Base-by-base conservation (phyloP, 1,140 invertebrate species). In the Melipona quadrifasciata region DNA sequence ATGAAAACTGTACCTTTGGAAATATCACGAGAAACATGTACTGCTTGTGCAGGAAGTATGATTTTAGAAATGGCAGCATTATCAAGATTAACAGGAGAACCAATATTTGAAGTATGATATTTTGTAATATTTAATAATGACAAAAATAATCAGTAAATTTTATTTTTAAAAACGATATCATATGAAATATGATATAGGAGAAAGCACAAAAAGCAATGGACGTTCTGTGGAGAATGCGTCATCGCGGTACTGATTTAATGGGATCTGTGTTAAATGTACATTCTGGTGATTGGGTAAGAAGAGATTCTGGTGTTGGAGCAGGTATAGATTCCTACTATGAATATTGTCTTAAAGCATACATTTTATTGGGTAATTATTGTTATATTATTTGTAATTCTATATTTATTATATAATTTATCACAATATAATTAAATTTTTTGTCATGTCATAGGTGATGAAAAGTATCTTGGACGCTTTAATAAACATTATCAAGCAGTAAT, bases 321-420 rank as follows among this genome's bases (percentile, higher is more conserved):
- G 99, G 99, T 17, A 99, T 99, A 88, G 99, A 99, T 94, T 99
- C 98, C 0, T 99, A 99, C 94, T 99, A 99, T 94, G 99, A 99
- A 94, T 99, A 99, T 94, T 98, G 98, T 88, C 96, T 99, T 27
- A 99, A 99, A 94, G 98, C 98, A 0, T 98, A 98, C 91, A 97
- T 98, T 87, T 95, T 98, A 84, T 95, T 98, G 4, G 97, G 94
- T 94, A 89, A 87, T 80, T 85, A 74, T 73, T 80, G 57, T 65
- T n/a, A 47, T 34, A 39, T 78, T 53, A 71, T 21, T 76, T 17
- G 24, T 80, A 79, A 68, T 57, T 80, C 65, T 21, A 71, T 68
- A 74, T 61, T 85, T 61, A 19, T 65, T 19, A 64, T 70, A 27
- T 31, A 65, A 57, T 80, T 47, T 51, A 39, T 21, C 0, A 34